phyloP scores from a whole-genome alignment of 2,888 invertebrate species.

The Nudaria mundana region DNA sequence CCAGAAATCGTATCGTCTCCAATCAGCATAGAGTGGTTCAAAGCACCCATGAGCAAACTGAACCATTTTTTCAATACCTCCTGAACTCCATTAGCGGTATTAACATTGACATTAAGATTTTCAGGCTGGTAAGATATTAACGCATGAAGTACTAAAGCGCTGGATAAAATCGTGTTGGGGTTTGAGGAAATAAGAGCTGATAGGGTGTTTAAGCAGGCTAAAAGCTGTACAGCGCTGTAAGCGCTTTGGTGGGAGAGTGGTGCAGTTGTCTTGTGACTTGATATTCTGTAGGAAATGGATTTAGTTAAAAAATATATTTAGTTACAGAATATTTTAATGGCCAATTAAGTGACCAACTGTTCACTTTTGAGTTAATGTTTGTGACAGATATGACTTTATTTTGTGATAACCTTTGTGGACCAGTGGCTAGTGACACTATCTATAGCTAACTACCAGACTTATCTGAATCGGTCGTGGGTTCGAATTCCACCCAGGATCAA shows the following conservation, averaged over 20 bases:
- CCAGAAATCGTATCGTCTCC: conserved; percentile 45
- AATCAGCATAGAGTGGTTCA: conserved; percentile 57
- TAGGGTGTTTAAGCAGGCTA: conserved; percentile 57
- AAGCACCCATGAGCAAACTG: conserved; percentile 43
- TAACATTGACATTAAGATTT: conserved; percentile 41
- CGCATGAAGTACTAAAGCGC: conserved; percentile 63
- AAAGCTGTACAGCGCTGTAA: conserved; percentile 63
- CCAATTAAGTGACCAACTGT: too few relatives aligned
- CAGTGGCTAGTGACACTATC: too few relatives aligned
- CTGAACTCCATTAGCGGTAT: conserved; percentile 43
- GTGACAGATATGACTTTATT: too few relatives aligned
- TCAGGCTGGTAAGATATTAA: conserved; percentile 64
- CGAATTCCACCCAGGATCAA: too few relatives aligned
- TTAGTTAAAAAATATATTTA: neutral
- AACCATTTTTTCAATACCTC: conserved; percentile 62
- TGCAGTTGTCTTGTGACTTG: conserved; percentile 47
- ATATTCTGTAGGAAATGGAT: conserved; percentile 42
- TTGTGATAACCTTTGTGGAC: too few relatives aligned
- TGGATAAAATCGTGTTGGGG: conserved; percentile 48
- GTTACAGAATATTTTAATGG: too few relatives aligned
- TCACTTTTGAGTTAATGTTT: too few relatives aligned
- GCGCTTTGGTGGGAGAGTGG: conserved; percentile 67
- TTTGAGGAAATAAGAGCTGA: conserved; percentile 46
- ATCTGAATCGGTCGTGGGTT: too few relatives aligned
- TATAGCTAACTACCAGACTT: too few relatives aligned